A percentile compares a stretch with the other conserved stretches of the same genome.
These are phyloP conservation scores for Amaurobius ferox DNA, from an alignment of 2,888 invertebrate species.

Conservation along the genomic window DNA sequence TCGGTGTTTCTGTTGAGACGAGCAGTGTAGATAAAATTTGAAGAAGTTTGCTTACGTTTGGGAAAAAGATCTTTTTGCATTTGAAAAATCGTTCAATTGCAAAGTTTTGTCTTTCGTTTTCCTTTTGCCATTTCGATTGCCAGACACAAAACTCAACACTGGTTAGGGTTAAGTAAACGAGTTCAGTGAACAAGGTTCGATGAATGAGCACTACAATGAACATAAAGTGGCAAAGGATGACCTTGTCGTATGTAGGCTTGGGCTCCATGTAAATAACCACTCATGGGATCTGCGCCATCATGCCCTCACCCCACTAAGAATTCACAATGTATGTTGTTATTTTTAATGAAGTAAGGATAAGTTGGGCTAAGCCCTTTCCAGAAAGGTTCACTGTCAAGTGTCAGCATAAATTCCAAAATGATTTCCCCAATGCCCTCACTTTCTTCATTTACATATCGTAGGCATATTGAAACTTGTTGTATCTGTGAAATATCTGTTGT, in stretches of 20 bases:
- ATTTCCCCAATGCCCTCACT: neutral
- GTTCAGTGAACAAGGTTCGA: neutral
- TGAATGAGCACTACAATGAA: neutral
- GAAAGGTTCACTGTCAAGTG: neutral
- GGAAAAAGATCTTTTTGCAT: neutral
- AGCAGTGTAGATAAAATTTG: neutral
- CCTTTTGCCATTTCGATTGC: no score
- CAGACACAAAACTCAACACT: no score
- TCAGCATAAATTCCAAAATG: neutral
- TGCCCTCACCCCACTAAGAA: neutral
- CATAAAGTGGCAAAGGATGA: neutral
- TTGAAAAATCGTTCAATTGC: neutral
- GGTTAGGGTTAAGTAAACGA: neutral
- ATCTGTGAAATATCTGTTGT: conserved; percentile 26
- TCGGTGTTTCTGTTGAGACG: no score
- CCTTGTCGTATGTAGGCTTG: neutral
- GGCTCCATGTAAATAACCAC: neutral
- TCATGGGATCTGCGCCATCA: neutral
- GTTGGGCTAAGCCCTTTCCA: neutral
- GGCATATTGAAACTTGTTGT: conserved; percentile 19
- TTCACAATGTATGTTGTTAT: neutral
- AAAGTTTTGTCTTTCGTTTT: neutral
- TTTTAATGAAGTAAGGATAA: no score
- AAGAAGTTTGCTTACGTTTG: neutral
- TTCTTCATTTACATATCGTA: conserved; percentile 11